These are phyloP conservation scores for Delphinapterus leucas DNA, from an alignment of 2,113 vertebrate genomes.

Conservation along the genomic window DNA sequence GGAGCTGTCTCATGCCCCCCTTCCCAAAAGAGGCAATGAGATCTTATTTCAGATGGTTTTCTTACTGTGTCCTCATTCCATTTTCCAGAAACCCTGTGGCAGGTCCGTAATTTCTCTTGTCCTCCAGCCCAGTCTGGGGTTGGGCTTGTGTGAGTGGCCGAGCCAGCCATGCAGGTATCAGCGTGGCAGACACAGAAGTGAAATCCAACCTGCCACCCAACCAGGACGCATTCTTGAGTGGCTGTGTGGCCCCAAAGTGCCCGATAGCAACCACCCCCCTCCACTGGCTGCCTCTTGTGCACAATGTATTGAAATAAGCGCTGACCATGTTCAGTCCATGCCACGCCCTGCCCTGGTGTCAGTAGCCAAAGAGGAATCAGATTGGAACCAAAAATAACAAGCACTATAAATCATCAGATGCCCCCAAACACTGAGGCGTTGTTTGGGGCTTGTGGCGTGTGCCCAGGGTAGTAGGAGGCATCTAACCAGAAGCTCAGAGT, in stretches of 20 bases:
- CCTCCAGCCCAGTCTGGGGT: neutral
- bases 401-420: constrained; percentile 35
- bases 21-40: neutral
- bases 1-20: too few relatives aligned
- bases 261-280: neutral
- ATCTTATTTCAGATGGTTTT: neutral
- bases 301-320: neutral
- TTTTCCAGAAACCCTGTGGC: neutral
- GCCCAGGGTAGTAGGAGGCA: neutral
- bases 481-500: constrained; percentile 55
- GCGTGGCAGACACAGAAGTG: neutral
- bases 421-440: neutral
- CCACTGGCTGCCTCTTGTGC: neutral
- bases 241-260: neutral
- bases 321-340: neutral
- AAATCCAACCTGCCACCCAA: neutral
- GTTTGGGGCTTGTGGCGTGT: neutral
- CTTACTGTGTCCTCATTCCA: neutral
- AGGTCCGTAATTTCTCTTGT: neutral
- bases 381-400: constrained; percentile 32
- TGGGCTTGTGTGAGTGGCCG: neutral
- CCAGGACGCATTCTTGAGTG: neutral
- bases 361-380: constrained; percentile 4
- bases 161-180: neutral
- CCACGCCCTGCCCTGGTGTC: neutral